phyloP scores from a whole-genome alignment of 1,140 invertebrate species.

The Drosophila biarmipes region DNA sequence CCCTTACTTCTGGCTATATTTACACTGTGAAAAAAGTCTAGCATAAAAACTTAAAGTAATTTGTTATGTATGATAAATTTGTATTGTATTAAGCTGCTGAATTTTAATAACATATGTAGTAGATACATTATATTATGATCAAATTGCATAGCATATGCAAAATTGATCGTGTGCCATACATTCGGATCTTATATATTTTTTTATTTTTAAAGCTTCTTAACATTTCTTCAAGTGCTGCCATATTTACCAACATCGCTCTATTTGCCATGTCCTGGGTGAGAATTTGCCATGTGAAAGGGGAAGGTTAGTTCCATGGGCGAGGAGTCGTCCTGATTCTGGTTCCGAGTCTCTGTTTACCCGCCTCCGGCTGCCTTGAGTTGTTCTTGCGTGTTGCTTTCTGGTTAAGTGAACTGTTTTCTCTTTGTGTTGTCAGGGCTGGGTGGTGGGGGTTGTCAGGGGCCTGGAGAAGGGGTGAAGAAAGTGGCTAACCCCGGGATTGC shows the following conservation, averaged over 20 bases:
- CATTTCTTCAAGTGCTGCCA: slow-evolving; percentile 9
- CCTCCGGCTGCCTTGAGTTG: slow-evolving; percentile 51
- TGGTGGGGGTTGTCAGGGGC: not conserved
- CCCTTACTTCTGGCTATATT: slow-evolving; percentile 16
- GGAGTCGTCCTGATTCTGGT: slow-evolving; percentile 34
- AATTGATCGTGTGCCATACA: too few relatives aligned
- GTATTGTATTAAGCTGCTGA: not conserved
- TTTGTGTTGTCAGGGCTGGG: slow-evolving; percentile 9
- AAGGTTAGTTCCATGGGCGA: slow-evolving; percentile 8
- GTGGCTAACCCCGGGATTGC: not conserved
- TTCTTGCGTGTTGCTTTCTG: slow-evolving; percentile 79
- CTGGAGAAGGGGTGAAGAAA: not conserved
- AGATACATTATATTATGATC: too few relatives aligned
- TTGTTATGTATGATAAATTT: too few relatives aligned
- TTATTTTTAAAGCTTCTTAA: too few relatives aligned
- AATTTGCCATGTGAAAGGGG: slow-evolving; percentile 33
- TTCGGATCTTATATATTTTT: not conserved
- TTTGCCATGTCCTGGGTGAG: slow-evolving; percentile 67
- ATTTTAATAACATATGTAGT: too few relatives aligned
- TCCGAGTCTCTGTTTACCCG: slow-evolving; percentile 52
- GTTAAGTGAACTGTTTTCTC: slow-evolving; percentile 69
- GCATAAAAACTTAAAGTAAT: too few relatives aligned
- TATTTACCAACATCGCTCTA: slow-evolving; percentile 59
- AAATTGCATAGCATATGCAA: too few relatives aligned
- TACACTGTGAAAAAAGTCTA: slow-evolving; percentile 5